Conservation (phyloP, 92 coral and sea anemone genomes). For the Montipora capitata region DNA sequence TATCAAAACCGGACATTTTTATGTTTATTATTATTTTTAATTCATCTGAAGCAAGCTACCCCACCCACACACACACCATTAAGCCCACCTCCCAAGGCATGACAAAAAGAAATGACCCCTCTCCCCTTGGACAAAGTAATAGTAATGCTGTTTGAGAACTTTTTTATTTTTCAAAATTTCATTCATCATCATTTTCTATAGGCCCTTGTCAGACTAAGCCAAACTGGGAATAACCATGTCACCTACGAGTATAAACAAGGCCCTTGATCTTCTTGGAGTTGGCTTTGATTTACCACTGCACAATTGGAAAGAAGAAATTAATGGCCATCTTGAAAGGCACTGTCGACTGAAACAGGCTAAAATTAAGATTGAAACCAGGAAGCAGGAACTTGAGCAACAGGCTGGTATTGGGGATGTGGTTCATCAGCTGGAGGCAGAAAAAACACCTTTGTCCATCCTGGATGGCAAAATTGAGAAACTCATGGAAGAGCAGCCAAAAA, state of each 20-base stretch:
- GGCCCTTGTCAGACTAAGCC: conserved; percentile 62
- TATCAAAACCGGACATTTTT: too few species aligned
- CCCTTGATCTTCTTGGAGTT: conserved; percentile 62
- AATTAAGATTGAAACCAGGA: not conserved
- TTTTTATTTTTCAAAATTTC: too few species aligned
- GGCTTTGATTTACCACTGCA: conserved; percentile 30
- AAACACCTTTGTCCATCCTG: conserved; percentile 1
- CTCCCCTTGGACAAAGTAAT: too few species aligned
- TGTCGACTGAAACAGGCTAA: not conserved
- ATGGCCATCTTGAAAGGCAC: conserved; percentile 8
- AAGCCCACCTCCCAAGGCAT: too few species aligned
- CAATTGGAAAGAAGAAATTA: conserved; percentile 27
- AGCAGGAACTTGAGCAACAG: conserved; percentile 29
- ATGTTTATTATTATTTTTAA: too few species aligned
- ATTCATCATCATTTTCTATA: not conserved
- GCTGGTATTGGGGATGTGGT: conserved; percentile 33
- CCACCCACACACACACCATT: too few species aligned
- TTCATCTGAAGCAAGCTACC: too few species aligned
- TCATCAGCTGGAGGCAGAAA: conserved; percentile 23
- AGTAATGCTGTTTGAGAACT: too few species aligned
- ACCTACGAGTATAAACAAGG: conserved; percentile 69
- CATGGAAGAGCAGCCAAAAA: conserved; percentile 18
- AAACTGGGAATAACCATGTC: conserved; percentile 66
- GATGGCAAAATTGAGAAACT: not conserved
- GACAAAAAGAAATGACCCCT: too few species aligned